Base-by-base conservation (phyloP, 2,888 invertebrate genomes). In the Entomobrya proxima region DNA sequence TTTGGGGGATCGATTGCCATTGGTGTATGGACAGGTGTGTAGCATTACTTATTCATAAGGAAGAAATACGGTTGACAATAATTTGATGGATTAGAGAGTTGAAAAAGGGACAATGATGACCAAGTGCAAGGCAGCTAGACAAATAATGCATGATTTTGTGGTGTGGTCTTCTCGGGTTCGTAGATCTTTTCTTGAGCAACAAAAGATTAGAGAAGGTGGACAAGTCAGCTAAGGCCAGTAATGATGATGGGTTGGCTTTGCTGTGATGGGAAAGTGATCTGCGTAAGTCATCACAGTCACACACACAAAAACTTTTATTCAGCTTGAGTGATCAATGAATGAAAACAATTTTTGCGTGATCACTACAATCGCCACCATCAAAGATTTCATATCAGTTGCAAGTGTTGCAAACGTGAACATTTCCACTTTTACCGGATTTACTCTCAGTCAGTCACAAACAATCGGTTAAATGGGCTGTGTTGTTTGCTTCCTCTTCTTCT, bases 391-490 rank as follows among this genome's bases (percentile, higher is more conserved):
- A 44, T 32, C 7, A 13, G 9, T 21, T 40, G 40, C 37, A 13
- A 44, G 21, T 13, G 40, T 11, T 50, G 30, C 76, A 76, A 44
- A 47, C 82, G 82, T 82, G 82, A 75, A 74, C 15, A 75, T 55
- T 30, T 18, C 15, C 4, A 82, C 82, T 35, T 82, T 82, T 82
- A 30, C 75, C 82, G 74, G 82, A 82, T 82, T 82, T 82, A 82
- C 47, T 74, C n/a, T n/a, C n/a, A n/a, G n/a, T n/a, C n/a, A n/a
- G n/a, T n/a, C n/a, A n/a, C 78, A 6, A 5, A 30, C n/a, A 75
- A 30, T 35, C 75, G 24, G 47, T 21, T 27, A 32, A 52, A 55
- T 77, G 47, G 44, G 58, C 67, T 37, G 67, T 37, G 40, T 67
- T 67, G 67, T 37, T 32, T n/a, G 3, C 32, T 75, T 75, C 24